Evolutionary conservation across 1,140 invertebrate genomes (phyloP), one percentile per base, ranked within the genome.

Genomic region (Drosophila ironensis): DNA sequence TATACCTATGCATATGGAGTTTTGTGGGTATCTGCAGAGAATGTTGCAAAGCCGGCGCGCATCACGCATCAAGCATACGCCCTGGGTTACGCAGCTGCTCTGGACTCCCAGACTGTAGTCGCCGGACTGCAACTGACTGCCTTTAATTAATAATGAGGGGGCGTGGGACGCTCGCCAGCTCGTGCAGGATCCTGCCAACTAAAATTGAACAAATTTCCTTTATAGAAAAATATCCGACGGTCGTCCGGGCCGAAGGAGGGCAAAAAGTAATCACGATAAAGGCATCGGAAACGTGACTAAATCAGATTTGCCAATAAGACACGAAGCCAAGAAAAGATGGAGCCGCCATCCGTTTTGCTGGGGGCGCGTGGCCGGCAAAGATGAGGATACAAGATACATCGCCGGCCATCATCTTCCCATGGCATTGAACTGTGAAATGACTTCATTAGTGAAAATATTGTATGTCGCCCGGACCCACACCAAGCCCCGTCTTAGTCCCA

Each of bases 381-480:
- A 80, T 84, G 60, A 86, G 74, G 80, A 78, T 59, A 84, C 59
- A 80, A 71, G 63, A 74, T 70, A 59, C 54, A 53, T 41, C 24
- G 53, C 42, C 28, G 27, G 27, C 42, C 44, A 47, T 48, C 40
- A 63, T 72, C 25, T 30, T 59, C 42, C 25, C 11, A 41, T 73
- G 57, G 67, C 80, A 86, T 86, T 73, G 80, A 86, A 80, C 80
- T 86, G 81, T 80, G 80, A 86, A 86, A 86, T 86, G 80, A 86
- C 81, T 86, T 86, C 80, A 86, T 87, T 86, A 87, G 81, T 75
- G 75, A 63, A 84, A 87, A 86, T 86, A 86, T 86, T 84, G 60
- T 67, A 45, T 78, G 56, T 61, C 57, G 72, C 54, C 48, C 7
- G 54, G 33, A 8, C 6, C 35, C 6, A 8, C 6, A 28, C 6